A percentile compares a stretch with the other conserved stretches of the same genome.
These are phyloP conservation scores for Vicugna pacos DNA, from an alignment of 2,113 vertebrate genomes.

Conservation along the genomic window DNA sequence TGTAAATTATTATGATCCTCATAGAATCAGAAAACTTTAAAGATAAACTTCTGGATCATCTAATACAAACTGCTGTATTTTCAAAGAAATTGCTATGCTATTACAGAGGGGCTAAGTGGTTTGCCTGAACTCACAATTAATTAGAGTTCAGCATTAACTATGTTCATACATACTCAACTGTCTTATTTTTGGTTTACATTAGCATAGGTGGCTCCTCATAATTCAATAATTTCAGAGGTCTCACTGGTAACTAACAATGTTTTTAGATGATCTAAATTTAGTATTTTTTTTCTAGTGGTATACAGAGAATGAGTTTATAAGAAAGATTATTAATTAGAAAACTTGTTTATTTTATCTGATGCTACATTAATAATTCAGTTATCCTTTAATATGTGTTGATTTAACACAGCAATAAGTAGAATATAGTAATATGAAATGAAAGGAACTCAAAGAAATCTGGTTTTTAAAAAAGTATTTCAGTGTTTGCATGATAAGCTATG, in stretches of 20 bases:
- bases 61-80: conserved; percentile 40
- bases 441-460: conserved; percentile 26
- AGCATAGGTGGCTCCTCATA: neutral
- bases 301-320: neutral
- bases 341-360: conserved; percentile 45
- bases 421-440: neutral
- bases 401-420: conserved; percentile 23
- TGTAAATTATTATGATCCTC: neutral
- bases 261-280: conserved; percentile 34
- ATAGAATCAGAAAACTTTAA: conserved; percentile 35
- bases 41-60: neutral
- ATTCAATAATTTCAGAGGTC: conserved; percentile 26
- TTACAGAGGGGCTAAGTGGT: neutral
- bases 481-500: conserved; percentile 25
- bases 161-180: neutral
- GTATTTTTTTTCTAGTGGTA: neutral
- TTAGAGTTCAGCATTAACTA: neutral
- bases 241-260: conserved; percentile 19
- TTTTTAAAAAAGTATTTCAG: neutral
- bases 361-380: conserved; percentile 4
- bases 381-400: neutral
- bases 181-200: conserved; percentile 14
- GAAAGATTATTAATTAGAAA: conserved; percentile 48
- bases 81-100: neutral
- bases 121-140: neutral